Evolutionary conservation across 92 coral and sea anemone species (phyloP).

Genomic region (Epizoanthus stellaris): DNA sequence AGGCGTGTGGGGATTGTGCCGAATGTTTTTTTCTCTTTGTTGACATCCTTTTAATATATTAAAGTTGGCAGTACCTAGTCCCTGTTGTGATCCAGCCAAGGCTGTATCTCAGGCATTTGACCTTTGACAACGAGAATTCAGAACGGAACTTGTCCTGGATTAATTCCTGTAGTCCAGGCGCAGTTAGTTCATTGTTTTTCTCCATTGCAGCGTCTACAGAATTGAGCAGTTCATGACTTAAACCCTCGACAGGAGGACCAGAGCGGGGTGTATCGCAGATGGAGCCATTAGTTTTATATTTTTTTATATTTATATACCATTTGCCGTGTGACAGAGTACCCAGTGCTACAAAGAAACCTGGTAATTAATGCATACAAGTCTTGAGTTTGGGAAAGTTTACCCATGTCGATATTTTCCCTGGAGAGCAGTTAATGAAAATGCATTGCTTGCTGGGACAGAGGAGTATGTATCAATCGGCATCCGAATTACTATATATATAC

Average conservation of each 20-base stretch:
- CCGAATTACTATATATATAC: too few relatives aligned
- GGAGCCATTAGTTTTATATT: not conserved
- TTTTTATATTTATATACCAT: too few relatives aligned
- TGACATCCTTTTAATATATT: constrained; percentile 19
- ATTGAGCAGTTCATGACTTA: constrained; percentile 24
- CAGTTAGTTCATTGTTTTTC: constrained; percentile 41
- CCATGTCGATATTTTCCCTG: too few relatives aligned
- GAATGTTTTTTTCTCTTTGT: not conserved
- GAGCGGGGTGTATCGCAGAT: not conserved
- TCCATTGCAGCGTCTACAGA: constrained; percentile 34
- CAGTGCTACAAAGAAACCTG: too few relatives aligned
- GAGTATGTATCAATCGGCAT: too few relatives aligned
- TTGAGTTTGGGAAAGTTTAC: too few relatives aligned
- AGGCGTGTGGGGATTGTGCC: too few relatives aligned
- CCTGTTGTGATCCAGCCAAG: constrained; percentile 51
- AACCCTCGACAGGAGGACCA: constrained; percentile 13
- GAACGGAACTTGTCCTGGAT: constrained; percentile 16
- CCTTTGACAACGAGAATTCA: constrained; percentile 17
- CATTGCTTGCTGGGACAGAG: too few relatives aligned
- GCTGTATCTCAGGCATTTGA: constrained; percentile 14
- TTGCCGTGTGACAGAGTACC: too few relatives aligned
- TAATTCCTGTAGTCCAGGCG: constrained; percentile 22
- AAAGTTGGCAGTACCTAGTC: constrained; percentile 53
- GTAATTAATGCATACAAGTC: too few relatives aligned
- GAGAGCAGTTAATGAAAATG: too few relatives aligned